Evolutionary conservation across 2,888 invertebrate genomes (phyloP).

Genomic region (Eurytoma californica): DNA sequence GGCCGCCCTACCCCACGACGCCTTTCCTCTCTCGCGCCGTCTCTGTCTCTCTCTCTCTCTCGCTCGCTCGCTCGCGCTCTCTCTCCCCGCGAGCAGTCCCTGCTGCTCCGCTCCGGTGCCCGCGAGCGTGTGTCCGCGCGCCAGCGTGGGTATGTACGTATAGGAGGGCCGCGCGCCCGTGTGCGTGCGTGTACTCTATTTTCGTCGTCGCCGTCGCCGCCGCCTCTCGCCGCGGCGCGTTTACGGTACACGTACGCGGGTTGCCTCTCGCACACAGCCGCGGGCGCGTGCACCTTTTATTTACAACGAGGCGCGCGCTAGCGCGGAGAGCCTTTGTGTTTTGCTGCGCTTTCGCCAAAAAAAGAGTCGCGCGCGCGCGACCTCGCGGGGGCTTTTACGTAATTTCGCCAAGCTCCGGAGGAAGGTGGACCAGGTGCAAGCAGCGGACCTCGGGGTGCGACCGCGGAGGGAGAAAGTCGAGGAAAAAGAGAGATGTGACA

Average conservation of each 20-base stretch:
- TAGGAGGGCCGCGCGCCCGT: background rate
- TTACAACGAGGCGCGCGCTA: constrained; percentile 40
- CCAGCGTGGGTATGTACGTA: constrained; percentile 12
- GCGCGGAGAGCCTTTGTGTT: constrained; percentile 25
- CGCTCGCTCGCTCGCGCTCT: background rate
- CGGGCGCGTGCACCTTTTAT: constrained; percentile 40
- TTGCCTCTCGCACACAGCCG: background rate
- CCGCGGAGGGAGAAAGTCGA: background rate
- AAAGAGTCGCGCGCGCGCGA: constrained; percentile 6
- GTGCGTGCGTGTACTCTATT: constrained; percentile 49
- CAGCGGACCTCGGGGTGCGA: background rate
- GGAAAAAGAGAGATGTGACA: constrained; percentile 1
- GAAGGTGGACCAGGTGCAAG: constrained; percentile 3
- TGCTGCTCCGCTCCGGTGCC: background rate
- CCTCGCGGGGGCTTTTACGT: background rate
- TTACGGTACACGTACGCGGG: background rate
- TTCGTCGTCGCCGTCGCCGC: constrained; percentile 48
- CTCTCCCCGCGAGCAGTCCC: background rate
- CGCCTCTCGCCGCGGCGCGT: constrained; percentile 7
- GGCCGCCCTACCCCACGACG: constrained; percentile 49
- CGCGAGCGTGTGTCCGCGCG: background rate
- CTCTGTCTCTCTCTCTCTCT: constrained; percentile 24
- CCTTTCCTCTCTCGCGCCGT: constrained; percentile 30
- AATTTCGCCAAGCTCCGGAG: background rate
- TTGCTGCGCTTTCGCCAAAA: constrained; percentile 33